These are phyloP conservation scores for Dendroctonus ponderosae DNA, from an alignment of 1,140 invertebrate genomes.

Conservation along the genomic window DNA sequence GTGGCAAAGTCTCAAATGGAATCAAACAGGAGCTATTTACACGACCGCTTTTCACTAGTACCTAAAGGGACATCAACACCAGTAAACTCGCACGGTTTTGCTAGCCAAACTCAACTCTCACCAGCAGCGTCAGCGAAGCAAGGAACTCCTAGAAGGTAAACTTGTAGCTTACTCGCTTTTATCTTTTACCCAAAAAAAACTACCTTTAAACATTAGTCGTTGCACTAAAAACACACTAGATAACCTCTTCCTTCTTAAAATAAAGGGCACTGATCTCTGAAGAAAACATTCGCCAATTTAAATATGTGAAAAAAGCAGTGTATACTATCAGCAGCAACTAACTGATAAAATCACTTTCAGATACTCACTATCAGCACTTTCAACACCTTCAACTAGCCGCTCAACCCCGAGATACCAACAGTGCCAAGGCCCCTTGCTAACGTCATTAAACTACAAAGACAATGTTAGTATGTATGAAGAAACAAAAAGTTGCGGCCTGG, in stretches of 20 bases:
- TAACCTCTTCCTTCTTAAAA: too few species aligned
- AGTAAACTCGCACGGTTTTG: conserved; percentile 9
- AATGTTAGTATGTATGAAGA: conserved; percentile 49
- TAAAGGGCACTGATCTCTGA: too few species aligned
- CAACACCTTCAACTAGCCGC: conserved; percentile 11
- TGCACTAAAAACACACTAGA: too few species aligned
- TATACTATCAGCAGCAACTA: too few species aligned
- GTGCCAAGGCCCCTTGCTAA: conserved; percentile 41
- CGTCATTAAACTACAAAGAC: conserved; percentile 40
- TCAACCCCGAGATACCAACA: conserved; percentile 10
- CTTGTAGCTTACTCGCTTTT: neutral
- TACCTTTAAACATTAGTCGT: too few species aligned
- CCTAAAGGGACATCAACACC: conserved; percentile 39
- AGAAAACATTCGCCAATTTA: neutral
- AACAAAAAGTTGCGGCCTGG: conserved; percentile 52
- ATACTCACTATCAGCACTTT: conserved; percentile 39
- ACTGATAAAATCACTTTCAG: conserved; percentile 27
- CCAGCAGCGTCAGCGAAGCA: conserved; percentile 26
- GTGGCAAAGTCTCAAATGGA: conserved; percentile 7
- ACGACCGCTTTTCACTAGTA: conserved; percentile 5
- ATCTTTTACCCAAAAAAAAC: too few species aligned
- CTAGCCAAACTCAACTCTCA: conserved; percentile 16
- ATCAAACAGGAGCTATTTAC: neutral
- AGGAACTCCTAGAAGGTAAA: conserved; percentile 34
- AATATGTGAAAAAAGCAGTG: neutral